Evolutionary conservation across 2,797 vertebrate species (phyloP).

Genomic region (Notamacropus eugenii): DNA sequence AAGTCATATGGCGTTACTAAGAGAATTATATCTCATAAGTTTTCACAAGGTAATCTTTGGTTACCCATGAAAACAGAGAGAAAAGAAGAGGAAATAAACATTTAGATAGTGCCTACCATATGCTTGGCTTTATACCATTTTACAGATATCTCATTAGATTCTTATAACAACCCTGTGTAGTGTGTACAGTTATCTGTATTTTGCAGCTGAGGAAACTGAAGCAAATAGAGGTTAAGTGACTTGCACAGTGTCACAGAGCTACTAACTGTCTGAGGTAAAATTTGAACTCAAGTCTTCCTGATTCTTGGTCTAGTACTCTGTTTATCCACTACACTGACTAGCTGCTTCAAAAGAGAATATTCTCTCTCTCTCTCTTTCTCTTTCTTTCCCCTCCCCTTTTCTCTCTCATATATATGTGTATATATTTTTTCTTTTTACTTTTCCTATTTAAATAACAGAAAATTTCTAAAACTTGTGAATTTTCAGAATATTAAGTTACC

Average conservation of each 20-base stretch:
- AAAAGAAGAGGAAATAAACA: background rate
- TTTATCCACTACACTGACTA: background rate
- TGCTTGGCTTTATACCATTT: background rate
- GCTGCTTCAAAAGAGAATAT: background rate
- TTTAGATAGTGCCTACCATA: background rate
- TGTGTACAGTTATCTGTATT: conserved; percentile 4
- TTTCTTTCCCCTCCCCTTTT: background rate
- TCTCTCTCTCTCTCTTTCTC: background rate
- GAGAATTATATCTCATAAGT: background rate
- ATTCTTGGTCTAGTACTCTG: background rate
- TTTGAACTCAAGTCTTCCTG: background rate
- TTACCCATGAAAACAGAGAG: background rate
- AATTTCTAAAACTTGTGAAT: background rate
- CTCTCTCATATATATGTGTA: background rate
- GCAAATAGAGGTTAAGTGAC: background rate
- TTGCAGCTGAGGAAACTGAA: conserved; percentile 3
- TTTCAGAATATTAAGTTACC: background rate
- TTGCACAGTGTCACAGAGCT: background rate
- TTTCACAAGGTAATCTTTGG: background rate
- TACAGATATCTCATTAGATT: background rate
- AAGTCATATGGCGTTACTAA: background rate
- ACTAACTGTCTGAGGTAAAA: background rate
- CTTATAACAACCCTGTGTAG: background rate
- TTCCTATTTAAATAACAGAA: background rate
- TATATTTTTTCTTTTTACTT: background rate